A percentile compares a stretch with the other conserved stretches of the same genome.
Conservation (phyloP, 2,113 vertebrate species). For the Cariama cristata region DNA sequence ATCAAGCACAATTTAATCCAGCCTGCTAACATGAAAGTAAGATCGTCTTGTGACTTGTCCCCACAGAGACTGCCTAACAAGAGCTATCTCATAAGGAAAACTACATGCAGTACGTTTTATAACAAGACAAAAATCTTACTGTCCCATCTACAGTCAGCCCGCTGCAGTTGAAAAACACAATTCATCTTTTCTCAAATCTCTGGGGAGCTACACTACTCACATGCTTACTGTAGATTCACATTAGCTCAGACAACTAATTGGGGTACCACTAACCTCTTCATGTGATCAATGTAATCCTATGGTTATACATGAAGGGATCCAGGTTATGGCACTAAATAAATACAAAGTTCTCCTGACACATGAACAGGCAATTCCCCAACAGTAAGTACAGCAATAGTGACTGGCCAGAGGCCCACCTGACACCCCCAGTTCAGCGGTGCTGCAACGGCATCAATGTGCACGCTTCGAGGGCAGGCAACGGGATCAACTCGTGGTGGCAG, state of each 20-base stretch:
- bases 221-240: background rate
- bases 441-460: accelerated
- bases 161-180: background rate
- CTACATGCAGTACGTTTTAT: background rate
- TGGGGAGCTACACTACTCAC: background rate
- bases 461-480: background rate
- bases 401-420: background rate
- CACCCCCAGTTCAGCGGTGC: background rate
- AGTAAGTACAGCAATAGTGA: background rate
- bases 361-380: background rate
- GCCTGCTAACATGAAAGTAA: background rate
- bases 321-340: background rate
- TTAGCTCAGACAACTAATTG: background rate
- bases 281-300: background rate
- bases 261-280: background rate
- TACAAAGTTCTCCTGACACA: background rate
- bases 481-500: background rate
- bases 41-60: background rate
- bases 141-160: background rate
- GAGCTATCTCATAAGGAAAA: background rate
- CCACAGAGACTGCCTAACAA: background rate
- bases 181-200: background rate
- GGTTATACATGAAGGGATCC: background rate
- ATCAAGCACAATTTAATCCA: conserved; percentile 28
- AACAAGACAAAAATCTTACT: conserved; percentile 6